Conservation (phyloP, 1,140 invertebrate genomes). For the Zelostemma sp. region DNA sequence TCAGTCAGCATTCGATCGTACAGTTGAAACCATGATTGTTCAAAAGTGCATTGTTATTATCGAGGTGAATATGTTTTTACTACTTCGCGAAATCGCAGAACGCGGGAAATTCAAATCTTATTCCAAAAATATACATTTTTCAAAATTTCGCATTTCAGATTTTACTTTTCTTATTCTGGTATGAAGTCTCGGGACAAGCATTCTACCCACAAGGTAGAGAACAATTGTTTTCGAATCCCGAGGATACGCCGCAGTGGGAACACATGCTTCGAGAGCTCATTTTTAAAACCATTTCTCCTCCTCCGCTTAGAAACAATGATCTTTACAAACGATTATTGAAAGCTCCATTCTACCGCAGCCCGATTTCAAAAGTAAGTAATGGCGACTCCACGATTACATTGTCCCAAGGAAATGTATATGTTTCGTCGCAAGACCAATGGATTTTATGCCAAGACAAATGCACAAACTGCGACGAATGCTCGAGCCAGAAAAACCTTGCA, state of each 20-base stretch:
- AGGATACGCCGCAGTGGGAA: constrained; percentile 11
- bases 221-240: background rate
- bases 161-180: background rate
- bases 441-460: constrained; percentile 59
- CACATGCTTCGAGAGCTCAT: constrained; percentile 46
- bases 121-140: too few relatives aligned
- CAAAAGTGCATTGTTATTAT: background rate
- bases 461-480: constrained; percentile 46
- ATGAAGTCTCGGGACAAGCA: background rate
- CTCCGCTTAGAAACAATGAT: constrained; percentile 26
- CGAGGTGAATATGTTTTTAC: background rate
- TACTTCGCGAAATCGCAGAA: background rate
- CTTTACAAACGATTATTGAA: constrained; percentile 50
- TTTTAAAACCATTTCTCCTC: constrained; percentile 54
- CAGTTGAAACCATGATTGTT: background rate
- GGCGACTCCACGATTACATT: constrained; percentile 26
- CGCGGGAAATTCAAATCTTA: too few relatives aligned
- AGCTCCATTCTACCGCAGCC: constrained; percentile 51
- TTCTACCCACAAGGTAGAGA: background rate
- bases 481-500: background rate
- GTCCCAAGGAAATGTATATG: constrained; percentile 51
- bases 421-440: constrained; percentile 46
- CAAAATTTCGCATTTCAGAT: constrained; percentile 1
- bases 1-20: background rate
- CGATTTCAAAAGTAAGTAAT: background rate